phyloP scores from a whole-genome alignment of 2,888 invertebrate genomes.

The Torymus tubicola region DNA sequence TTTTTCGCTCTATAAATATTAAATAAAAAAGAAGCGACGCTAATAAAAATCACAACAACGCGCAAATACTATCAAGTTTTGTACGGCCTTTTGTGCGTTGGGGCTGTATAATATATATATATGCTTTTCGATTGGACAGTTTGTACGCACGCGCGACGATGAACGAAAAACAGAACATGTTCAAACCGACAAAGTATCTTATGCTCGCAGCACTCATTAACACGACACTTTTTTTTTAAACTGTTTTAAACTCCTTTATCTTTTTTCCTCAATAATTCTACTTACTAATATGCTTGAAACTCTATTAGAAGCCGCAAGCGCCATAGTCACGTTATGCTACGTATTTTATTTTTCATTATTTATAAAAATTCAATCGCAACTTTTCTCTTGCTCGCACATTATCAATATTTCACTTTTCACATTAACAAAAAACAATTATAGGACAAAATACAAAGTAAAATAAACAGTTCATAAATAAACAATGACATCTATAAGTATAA shows the following conservation, averaged over 20 bases:
- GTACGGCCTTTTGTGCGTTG: conserved; percentile 54
- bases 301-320: conserved; percentile 60
- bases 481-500: conserved; percentile 72
- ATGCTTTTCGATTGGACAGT: conserved; percentile 38
- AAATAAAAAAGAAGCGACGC: conserved; percentile 50
- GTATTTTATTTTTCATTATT: conserved; percentile 57
- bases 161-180: conserved; percentile 46
- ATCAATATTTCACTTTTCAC: conserved; percentile 65
- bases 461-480: conserved; percentile 76
- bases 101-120: conserved; percentile 8
- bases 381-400: conserved; percentile 54
- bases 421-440: conserved; percentile 73
- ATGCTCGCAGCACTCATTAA: conserved; percentile 53
- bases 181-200: conserved; percentile 53
- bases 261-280: conserved; percentile 48
- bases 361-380: conserved; percentile 56
- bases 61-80: conserved; percentile 58
- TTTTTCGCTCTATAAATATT: conserved; percentile 52
- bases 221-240: conserved; percentile 37
- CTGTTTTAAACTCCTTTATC: conserved; percentile 32
- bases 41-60: conserved; percentile 57
- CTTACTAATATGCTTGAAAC: conserved; percentile 55
- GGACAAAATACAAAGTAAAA: conserved; percentile 70
- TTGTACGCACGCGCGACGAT: conserved; percentile 50
- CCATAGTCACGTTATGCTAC: conserved; percentile 59